Base-by-base conservation (phyloP, 2,797 vertebrate species). In the Smutsia gigantea region DNA sequence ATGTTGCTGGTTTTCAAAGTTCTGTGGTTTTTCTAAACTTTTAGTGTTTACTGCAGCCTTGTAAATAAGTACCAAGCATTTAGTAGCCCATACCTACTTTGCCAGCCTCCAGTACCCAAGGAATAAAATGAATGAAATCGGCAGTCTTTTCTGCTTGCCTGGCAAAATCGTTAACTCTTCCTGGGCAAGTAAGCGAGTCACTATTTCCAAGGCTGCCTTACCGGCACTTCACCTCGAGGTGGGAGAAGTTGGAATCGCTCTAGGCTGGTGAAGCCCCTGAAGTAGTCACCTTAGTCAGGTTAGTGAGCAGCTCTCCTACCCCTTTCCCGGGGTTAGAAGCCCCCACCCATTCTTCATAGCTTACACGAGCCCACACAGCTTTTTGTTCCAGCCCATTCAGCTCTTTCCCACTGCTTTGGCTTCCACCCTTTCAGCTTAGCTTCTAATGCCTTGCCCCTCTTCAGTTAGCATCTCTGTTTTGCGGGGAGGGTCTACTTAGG, bases 171-270 rank as follows among this genome's bases (percentile, higher is more conserved):
- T 95, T 97, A 46, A 93, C 75, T 93, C 97, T 97, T 91, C 97
- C 94, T 84, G 97, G 97, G 97, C 97, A 97, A 98, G 97, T 97
- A 97, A 96, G 71, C 12, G 1, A 97, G 97, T 97, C 97, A 95
- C 97, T 97, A 97, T 98, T 98, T 97, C 97, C 97, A 97, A 98
- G 97, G 97, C 97, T 97, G 97, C 95, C 95, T 97, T 95, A 69
- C 95, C 53, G 75, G 96, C 95, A 84, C 97, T 97, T 97, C 96
- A 97, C 97, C 96, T 97, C 96, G 89, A 97, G 96, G 97, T 97
- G 97, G 94, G 97, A 98, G 97, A 97, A 97, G 97, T 84, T 97
- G 97, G 97, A 93, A 78, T 93, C 96, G 91, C 96, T 96, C 94
- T 98, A 97, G 97, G 97, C 97, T 92, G 98, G 96, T 88, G 97